A percentile compares a stretch with the other conserved stretches of the same genome.
Evolutionary conservation across 2,797 vertebrate species (phyloP).

Genomic region (Clamator glandarius): DNA sequence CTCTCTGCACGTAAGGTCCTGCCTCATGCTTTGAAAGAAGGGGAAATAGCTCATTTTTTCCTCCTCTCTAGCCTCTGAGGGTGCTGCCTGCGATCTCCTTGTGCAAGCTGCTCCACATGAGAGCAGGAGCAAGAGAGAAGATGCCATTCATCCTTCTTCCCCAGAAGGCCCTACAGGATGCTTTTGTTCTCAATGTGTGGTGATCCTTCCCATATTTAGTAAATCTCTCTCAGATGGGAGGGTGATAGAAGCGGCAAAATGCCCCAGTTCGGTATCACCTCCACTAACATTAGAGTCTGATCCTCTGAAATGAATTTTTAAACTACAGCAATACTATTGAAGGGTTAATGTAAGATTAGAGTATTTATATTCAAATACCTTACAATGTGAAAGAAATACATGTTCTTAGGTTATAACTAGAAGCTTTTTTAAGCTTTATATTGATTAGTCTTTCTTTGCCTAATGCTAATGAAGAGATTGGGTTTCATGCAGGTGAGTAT

Average conservation of each 20-base stretch:
- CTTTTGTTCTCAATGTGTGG: neutral
- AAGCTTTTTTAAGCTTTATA: neutral
- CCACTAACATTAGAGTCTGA: neutral
- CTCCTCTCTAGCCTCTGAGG: neutral
- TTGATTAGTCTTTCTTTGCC: slow-evolving; percentile 41
- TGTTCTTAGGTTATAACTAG: slow-evolving; percentile 14
- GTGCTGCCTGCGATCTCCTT: neutral
- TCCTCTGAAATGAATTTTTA: slow-evolving; percentile 39
- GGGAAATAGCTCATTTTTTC: neutral
- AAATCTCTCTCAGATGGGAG: neutral
- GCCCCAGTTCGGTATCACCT: slow-evolving; percentile 8
- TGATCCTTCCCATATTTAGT: neutral
- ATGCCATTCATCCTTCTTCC: slow-evolving; percentile 5
- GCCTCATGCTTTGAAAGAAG: neutral
- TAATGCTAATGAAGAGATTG: slow-evolving; percentile 30
- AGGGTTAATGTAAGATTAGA: slow-evolving; percentile 61
- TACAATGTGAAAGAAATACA: slow-evolving; percentile 14
- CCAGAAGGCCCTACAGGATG: neutral
- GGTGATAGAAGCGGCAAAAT: slow-evolving; percentile 25
- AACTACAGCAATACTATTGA: neutral
- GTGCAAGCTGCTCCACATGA: neutral
- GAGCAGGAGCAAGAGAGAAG: neutral
- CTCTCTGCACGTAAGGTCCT: neutral
- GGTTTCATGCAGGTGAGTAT: neutral
- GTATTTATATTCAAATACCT: slow-evolving; percentile 33